Percentiles rank a stretch among this genome's conserved stretches.
Conservation (phyloP, 2,797 vertebrate genomes). For the Huso huso region DNA sequence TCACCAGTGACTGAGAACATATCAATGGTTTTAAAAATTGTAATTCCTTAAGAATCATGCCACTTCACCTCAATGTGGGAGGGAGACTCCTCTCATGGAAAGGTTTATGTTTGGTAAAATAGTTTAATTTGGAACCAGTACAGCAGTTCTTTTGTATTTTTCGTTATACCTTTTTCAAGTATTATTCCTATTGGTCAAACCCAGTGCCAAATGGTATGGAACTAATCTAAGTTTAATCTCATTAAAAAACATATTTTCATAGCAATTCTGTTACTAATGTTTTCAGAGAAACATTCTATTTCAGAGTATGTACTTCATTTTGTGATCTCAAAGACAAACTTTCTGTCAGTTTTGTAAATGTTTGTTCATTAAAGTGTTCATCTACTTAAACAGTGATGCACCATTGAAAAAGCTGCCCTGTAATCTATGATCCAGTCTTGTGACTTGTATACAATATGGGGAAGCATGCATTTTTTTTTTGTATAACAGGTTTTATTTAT, state of each 20-base stretch:
- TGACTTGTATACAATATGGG: no score
- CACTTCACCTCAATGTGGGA: no score
- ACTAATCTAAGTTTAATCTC: conserved; percentile 65
- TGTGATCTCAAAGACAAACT: conserved; percentile 36
- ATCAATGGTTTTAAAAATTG: no score
- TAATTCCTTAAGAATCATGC: no score
- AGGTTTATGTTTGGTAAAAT: no score
- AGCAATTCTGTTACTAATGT: conserved; percentile 20
- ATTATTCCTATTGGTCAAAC: conserved; percentile 18
- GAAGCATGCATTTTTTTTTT: no score
- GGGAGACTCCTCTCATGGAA: no score
- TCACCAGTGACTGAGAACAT: no score
- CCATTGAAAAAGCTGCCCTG: conserved; percentile 14
- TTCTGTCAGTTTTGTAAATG: conserved; percentile 41
- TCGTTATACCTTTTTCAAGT: conserved; percentile 1
- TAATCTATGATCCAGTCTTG: conserved; percentile 14
- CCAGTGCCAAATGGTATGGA: conserved; percentile 60
- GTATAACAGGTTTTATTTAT: no score
- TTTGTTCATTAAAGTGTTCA: neutral
- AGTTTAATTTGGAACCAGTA: no score
- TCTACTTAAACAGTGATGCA: conserved; percentile 21
- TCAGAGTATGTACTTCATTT: conserved; percentile 46
- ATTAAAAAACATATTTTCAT: conserved; percentile 52
- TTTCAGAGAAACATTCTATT: conserved; percentile 38
- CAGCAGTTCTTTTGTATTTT: neutral